phyloP scores from a whole-genome alignment of 1,140 invertebrate species.

The Microplitis mediator region DNA sequence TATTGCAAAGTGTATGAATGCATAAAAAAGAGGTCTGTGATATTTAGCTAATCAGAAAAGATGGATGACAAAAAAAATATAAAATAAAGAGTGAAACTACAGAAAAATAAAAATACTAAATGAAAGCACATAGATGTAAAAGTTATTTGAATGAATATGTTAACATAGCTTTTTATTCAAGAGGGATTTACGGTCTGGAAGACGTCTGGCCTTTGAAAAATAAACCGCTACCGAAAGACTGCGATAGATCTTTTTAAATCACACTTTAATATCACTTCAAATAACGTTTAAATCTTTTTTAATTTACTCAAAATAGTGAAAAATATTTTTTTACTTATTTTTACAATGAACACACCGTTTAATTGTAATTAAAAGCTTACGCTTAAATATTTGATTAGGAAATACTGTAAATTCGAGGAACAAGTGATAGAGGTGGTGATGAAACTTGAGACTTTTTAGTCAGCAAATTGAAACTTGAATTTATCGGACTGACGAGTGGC shows the following conservation, averaged over 20 bases:
- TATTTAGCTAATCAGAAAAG: slow-evolving; percentile 2
- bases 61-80: background rate
- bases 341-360: no score
- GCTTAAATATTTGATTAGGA: background rate
- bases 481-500: background rate
- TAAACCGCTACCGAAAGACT: background rate
- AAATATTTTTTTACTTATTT: no score
- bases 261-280: background rate
- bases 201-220: slow-evolving; percentile 5
- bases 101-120: slow-evolving; percentile 1
- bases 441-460: slow-evolving; percentile 3
- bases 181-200: slow-evolving; percentile 13
- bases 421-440: background rate
- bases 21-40: background rate
- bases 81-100: background rate
- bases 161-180: slow-evolving; percentile 10
- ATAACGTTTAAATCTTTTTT: no score
- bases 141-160: background rate
- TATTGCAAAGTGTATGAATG: background rate
- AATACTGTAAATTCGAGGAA: background rate
- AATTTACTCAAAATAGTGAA: no score
- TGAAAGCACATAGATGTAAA: background rate
- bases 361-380: no score
- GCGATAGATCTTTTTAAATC: slow-evolving; percentile 2
- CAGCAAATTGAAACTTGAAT: background rate